These are phyloP conservation scores for Manacus vitellinus DNA, from an alignment of 2,113 vertebrate species.

Conservation along the genomic window DNA sequence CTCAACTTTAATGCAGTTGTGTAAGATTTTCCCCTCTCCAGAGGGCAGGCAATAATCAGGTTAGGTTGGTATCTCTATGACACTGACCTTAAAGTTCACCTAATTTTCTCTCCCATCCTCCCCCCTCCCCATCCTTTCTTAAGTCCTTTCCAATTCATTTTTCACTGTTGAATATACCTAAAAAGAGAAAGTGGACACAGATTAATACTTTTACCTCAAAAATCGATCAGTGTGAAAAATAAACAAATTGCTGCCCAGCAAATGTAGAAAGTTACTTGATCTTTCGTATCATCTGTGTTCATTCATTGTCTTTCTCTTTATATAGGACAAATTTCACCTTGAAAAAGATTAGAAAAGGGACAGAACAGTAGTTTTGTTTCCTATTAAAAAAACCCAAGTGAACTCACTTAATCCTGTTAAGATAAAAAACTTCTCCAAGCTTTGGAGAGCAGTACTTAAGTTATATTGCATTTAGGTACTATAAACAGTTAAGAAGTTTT, in stretches of 20 bases:
- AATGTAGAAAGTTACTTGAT: constrained; percentile 50
- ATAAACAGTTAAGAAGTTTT: neutral
- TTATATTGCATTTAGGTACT: neutral
- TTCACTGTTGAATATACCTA: constrained; percentile 41
- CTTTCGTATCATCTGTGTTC: neutral
- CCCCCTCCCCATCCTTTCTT: neutral
- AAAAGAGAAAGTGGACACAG: constrained; percentile 29
- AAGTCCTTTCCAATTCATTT: constrained; percentile 45
- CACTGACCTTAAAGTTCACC: constrained; percentile 24
- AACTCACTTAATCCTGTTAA: constrained; percentile 36
- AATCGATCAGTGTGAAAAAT: constrained; percentile 38
- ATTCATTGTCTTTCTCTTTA: constrained; percentile 46
- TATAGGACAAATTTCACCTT: constrained; percentile 7
- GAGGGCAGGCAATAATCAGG: constrained; percentile 60
- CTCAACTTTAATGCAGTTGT: constrained; percentile 68
- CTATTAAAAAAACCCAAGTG: neutral
- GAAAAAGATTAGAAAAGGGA: constrained; percentile 23
- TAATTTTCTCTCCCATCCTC: constrained; percentile 20
- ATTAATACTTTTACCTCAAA: constrained; percentile 59
- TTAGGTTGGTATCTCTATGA: constrained; percentile 51
- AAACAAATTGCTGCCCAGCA: constrained; percentile 7
- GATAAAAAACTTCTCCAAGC: constrained; percentile 24
- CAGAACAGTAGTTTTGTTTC: neutral
- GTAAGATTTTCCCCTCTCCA: constrained; percentile 48
- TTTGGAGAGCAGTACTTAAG: constrained; percentile 24